Evolutionary conservation across 2,888 invertebrate species (phyloP).

Genomic region (Xestobium rufovillosum): DNA sequence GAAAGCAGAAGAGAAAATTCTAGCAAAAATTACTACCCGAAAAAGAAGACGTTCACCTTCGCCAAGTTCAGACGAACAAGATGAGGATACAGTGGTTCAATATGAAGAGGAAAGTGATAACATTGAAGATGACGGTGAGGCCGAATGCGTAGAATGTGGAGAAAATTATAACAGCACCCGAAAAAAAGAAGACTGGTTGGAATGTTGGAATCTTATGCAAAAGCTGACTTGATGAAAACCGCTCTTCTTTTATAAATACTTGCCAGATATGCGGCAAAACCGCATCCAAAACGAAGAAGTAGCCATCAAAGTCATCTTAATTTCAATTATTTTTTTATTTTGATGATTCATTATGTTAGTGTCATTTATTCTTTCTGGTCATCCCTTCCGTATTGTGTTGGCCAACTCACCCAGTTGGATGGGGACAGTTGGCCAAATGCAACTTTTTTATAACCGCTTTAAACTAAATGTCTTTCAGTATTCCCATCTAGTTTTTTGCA

Average conservation of each 20-base stretch:
- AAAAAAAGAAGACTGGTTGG: slow-evolving; percentile 18
- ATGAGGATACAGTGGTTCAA: slow-evolving; percentile 12
- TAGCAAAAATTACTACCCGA: slow-evolving; percentile 12
- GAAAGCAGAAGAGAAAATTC: slow-evolving; percentile 13
- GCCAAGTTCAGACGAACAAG: slow-evolving; percentile 8
- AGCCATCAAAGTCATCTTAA: slow-evolving; percentile 7
- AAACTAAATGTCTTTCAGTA: background rate
- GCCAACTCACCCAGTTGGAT: slow-evolving; percentile 14
- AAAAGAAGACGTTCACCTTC: slow-evolving; percentile 13
- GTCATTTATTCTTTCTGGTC: slow-evolving; percentile 7
- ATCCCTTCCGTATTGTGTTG: slow-evolving; percentile 15
- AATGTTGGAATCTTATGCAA: slow-evolving; percentile 16
- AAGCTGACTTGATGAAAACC: slow-evolving; percentile 18
- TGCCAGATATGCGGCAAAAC: slow-evolving; percentile 15
- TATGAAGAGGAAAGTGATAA: slow-evolving; percentile 15
- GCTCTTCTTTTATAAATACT: slow-evolving; percentile 16
- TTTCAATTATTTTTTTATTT: slow-evolving; percentile 4
- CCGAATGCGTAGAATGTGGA: slow-evolving; percentile 18
- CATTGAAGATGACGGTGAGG: slow-evolving; percentile 11
- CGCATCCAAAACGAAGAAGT: slow-evolving; percentile 12
- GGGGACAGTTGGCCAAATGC: slow-evolving; percentile 15
- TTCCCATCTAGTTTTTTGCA: background rate
- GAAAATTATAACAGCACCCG: slow-evolving; percentile 17
- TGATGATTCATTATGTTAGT: slow-evolving; percentile 4
- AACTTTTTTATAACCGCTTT: slow-evolving; percentile 8